These are phyloP conservation scores for Nymphicus hollandicus DNA, from an alignment of 2,113 vertebrate genomes.

Conservation along the genomic window DNA sequence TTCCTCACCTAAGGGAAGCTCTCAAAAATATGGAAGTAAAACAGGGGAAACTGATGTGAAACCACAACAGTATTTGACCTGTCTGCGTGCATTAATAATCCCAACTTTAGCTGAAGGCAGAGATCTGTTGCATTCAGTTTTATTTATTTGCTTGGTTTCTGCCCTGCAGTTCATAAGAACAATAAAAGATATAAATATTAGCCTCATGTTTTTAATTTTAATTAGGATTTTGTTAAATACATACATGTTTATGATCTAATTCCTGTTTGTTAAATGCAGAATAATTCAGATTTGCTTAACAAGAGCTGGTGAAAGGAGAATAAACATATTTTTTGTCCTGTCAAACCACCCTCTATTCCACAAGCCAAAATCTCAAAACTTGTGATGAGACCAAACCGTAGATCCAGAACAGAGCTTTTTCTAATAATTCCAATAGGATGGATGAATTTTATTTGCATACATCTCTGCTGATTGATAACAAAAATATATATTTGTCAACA, in stretches of 20 bases:
- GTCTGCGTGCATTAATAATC: slow-evolving; percentile 58
- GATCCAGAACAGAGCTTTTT: not conserved
- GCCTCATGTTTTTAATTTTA: not conserved
- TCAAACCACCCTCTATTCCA: not conserved
- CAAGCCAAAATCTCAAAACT: not conserved
- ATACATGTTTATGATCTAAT: not conserved
- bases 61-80: slow-evolving; percentile 57
- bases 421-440: not conserved
- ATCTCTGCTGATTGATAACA: not conserved
- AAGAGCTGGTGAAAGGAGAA: not conserved
- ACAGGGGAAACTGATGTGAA: slow-evolving; percentile 64
- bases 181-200: not conserved
- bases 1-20: slow-evolving; percentile 67
- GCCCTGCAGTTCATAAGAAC: not conserved
- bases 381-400: not conserved
- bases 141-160: slow-evolving; percentile 31
- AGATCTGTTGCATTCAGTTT: slow-evolving; percentile 32
- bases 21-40: slow-evolving; percentile 68
- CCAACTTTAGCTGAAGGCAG: slow-evolving; percentile 42
- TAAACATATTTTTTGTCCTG: not conserved
- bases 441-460: not conserved
- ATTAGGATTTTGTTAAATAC: not conserved
- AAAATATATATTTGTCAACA: not conserved
- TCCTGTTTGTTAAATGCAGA: not conserved
- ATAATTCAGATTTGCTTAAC: not conserved